Percentiles rank a stretch among this genome's conserved stretches.
Conservation (phyloP, 2,797 vertebrate genomes). For the Knipowitschia caucasica region DNA sequence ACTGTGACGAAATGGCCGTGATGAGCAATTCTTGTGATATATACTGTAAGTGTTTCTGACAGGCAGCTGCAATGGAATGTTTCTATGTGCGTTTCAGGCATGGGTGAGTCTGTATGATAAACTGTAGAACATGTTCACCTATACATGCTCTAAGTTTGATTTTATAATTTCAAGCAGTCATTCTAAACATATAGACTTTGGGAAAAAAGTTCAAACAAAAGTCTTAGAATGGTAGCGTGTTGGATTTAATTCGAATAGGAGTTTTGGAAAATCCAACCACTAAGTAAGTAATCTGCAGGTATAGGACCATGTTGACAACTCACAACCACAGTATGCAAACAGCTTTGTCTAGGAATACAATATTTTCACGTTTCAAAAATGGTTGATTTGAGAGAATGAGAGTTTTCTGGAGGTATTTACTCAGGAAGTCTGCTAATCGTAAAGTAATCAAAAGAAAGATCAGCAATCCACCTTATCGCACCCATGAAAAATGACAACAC, state of each 20-base stretch:
- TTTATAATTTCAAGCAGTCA: too few relatives aligned
- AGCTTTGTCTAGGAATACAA: too few relatives aligned
- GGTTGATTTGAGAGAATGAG: background rate
- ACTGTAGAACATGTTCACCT: too few relatives aligned
- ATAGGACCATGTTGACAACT: too few relatives aligned
- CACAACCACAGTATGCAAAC: too few relatives aligned
- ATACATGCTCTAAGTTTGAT: too few relatives aligned
- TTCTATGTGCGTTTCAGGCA: constrained; percentile 67
- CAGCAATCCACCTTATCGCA: background rate
- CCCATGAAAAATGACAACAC: background rate
- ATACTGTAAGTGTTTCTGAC: constrained; percentile 58
- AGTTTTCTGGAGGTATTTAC: background rate
- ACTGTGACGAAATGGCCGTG: constrained; percentile 75
- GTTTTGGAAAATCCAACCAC: too few relatives aligned
- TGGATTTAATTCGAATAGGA: too few relatives aligned
- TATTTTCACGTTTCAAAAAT: background rate
- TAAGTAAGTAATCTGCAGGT: too few relatives aligned
- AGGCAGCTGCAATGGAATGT: constrained; percentile 64
- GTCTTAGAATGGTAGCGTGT: too few relatives aligned
- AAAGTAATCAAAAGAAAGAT: constrained; percentile 4
- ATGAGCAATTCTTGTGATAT: constrained; percentile 73
- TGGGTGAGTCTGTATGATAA: constrained; percentile 41
- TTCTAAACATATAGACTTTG: too few relatives aligned
- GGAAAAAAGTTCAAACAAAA: too few relatives aligned
- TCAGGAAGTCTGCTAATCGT: background rate